These are phyloP conservation scores for Erinaceus europaeus DNA, from an alignment of 2,113 vertebrate species.

Conservation along the genomic window DNA sequence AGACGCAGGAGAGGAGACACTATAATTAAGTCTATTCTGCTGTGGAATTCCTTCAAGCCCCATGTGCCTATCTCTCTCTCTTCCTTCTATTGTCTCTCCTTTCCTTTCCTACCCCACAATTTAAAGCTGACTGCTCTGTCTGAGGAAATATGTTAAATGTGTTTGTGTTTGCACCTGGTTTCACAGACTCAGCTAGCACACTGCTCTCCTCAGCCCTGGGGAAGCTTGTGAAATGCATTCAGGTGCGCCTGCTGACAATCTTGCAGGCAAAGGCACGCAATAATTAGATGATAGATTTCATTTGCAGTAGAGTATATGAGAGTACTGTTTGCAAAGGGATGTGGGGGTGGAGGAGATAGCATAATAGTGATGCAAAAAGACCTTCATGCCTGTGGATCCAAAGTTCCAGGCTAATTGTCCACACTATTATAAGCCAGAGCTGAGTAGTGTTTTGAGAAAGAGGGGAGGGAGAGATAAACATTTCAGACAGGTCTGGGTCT, in stretches of 20 bases:
- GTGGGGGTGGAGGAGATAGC: too few relatives aligned
- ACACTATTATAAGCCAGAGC: neutral
- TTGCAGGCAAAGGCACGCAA: neutral
- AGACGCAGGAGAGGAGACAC: conserved; percentile 16
- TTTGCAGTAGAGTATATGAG: neutral
- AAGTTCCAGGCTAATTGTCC: neutral
- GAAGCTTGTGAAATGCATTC: neutral
- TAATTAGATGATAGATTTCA: neutral
- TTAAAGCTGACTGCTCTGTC: conserved; percentile 40
- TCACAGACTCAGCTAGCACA: neutral
- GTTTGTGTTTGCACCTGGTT: conserved; percentile 9
- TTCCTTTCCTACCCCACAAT: conserved; percentile 70
- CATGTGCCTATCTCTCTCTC: conserved; percentile 19
- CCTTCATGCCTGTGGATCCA: too few relatives aligned
- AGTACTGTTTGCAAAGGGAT: neutral
- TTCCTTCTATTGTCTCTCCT: conserved; percentile 72
- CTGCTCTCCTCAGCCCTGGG: neutral
- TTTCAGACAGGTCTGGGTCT: too few relatives aligned
- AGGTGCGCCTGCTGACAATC: neutral
- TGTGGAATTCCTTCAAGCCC: conserved; percentile 50
- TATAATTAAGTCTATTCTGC: conserved; percentile 67
- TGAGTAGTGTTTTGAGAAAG: too few relatives aligned
- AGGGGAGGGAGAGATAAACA: too few relatives aligned
- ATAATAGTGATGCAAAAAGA: too few relatives aligned
- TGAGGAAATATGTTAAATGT: conserved; percentile 60